Base-by-base conservation (phyloP, 2,888 invertebrate species). In the Hirtodrosophila alboralis region DNA sequence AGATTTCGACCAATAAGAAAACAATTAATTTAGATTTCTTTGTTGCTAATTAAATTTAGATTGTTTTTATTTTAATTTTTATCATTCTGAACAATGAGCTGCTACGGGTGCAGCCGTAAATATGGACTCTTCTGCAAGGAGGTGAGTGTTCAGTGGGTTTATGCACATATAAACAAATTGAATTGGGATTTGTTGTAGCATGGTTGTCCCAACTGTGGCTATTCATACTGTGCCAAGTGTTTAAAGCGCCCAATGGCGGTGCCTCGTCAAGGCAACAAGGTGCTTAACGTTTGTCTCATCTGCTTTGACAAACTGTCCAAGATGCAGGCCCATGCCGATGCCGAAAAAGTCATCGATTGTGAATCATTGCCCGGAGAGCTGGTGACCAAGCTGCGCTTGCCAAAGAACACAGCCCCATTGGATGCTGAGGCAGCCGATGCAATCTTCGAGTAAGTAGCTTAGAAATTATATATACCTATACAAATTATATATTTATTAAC, bases 131-230 rank as follows among this genome's bases (percentile, higher is more conserved):
- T 95, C 73, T 93, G 93, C 47, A 94, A 93, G 89, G 95, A 96
- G 92, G 95, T 94, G 91, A 89, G 87, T 44, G 9, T 2, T n/a
- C 18, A 2, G 18, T 3, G 4, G 18, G 18, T 3, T 27, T 13
- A n/a, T 16, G 9, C n/a, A n/a, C n/a, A n/a, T n/a, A 23, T 13
- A 38, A 9, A 13, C 1, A 13, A 33, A 16, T 41, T 3, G 5
- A 58, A 53, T 41, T 41, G 6, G 6, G 2, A 49, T 43, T 45
- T 44, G 16, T 30, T 62, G 10, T 91, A 96, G 96, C 92, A 93
- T 91, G 96, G 95, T 13, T 97, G 97, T 89, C 94, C 95, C 33
- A 93, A 93, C 83, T 97, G 97, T 91, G 96, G 96, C 23, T 94
- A 95, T 90, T 95, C 96, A 38, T 96, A 94, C 90, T 97, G 97